Evolutionary conservation across 2,113 vertebrate genomes (phyloP), one percentile per base, ranked within the genome.

Genomic region (Mus pahari): DNA sequence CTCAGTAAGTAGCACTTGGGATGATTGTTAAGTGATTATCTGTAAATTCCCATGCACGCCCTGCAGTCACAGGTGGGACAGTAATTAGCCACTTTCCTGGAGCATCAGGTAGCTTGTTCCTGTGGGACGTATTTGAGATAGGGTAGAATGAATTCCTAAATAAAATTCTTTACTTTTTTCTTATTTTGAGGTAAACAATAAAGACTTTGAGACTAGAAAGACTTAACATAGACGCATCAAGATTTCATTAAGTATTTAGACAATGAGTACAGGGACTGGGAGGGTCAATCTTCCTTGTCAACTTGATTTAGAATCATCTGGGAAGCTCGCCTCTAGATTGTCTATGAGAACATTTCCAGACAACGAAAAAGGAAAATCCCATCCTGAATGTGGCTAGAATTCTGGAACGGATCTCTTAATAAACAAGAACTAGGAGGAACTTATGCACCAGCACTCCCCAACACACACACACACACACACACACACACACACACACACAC

Each of bases 1-100:
- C 75, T 95, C 88, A 78, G 36, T 74, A 90, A 79, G 55, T 50
- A 33, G 58, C 33, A 48, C 79, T 39, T 86, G 83, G n/a, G n/a
- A 71, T 28, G 39, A 60, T 36, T 42, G 26, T 64, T 62, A 19
- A 13, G 39, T 73, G 55, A 16, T 42, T 62, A 22, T 84, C 70
- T 73, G 9, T 48, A 64, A 82, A 64, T 19, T 64, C 26, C 39
- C 36, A 26, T 94, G 28, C 24, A 77, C 92, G 17, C 31, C 62
- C 31, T 45, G 33, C 33, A 66, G 4, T 11, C 77, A 70, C 50
- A 19, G 2, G 9, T 64, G 10, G 36, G 11, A 70, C 26, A 31
- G 20, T 81, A 17, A 26, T 36, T 24, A 10, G 10, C 17, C 9
- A 66, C 8, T 14, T 75, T 17, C 19, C 8, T 89, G 26, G 13